A percentile compares a stretch with the other conserved stretches of the same genome.
Evolutionary conservation across 2,888 invertebrate genomes (phyloP).

Genomic region (Aphidius colemani): DNA sequence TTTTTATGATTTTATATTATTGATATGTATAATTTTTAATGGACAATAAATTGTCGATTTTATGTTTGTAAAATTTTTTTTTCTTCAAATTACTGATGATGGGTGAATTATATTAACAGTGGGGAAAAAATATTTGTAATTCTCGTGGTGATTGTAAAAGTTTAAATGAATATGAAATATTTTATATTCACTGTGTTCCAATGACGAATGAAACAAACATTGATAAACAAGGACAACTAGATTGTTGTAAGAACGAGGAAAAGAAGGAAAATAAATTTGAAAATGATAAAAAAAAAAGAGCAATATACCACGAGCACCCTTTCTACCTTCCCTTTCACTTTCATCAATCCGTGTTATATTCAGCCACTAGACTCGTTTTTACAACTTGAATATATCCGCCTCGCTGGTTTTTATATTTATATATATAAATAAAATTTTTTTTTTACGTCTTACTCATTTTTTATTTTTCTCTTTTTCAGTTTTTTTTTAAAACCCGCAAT

Average conservation of each 20-base stretch:
- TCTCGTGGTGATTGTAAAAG: not conserved
- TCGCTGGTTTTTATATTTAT: not conserved
- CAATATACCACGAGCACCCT: constrained; percentile 44
- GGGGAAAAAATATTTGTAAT: no score
- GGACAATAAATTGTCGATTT: no score
- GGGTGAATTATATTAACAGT: no score
- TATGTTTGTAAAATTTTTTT: no score
- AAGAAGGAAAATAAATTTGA: constrained; percentile 15
- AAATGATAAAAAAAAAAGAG: constrained; percentile 25
- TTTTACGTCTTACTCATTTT: not conserved
- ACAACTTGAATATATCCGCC: constrained; percentile 4
- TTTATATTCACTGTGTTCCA: not conserved
- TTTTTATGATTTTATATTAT: not conserved
- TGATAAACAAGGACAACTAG: no score
- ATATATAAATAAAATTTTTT: no score
- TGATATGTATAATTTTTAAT: no score
- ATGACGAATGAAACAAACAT: not conserved
- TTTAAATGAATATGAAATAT: not conserved
- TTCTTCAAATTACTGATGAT: no score
- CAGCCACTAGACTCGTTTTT: constrained; percentile 3
- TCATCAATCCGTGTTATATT: constrained; percentile 50
- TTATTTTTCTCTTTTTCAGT: not conserved
- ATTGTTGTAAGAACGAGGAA: not conserved
- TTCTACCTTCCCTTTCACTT: constrained; percentile 61
- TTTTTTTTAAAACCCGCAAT: no score